These are phyloP conservation scores for Urosaurus nigricauda DNA, from an alignment of 2,797 vertebrate species.

Conservation along the genomic window DNA sequence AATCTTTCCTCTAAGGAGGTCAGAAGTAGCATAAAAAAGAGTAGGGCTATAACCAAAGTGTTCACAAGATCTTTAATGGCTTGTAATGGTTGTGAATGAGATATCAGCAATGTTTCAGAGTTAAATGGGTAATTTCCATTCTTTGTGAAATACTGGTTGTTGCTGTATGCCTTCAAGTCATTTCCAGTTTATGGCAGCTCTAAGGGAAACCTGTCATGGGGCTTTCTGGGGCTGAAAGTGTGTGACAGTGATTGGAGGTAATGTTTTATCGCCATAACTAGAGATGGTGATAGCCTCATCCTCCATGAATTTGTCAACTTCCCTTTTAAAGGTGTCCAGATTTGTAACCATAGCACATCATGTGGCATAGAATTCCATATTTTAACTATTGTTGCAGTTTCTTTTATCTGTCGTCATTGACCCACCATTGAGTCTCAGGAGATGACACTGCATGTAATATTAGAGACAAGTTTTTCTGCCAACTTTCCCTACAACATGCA, in stretches of 20 bases:
- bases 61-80: background rate
- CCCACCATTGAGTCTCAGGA: too few species aligned
- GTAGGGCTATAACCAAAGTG: background rate
- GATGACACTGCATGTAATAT: too few species aligned
- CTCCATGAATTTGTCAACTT: background rate
- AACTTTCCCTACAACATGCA: too few species aligned
- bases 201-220: too few species aligned
- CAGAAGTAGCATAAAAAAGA: background rate
- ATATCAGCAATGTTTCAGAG: background rate
- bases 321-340: background rate
- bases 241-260: too few species aligned
- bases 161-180: too few species aligned
- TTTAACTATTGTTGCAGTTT: background rate
- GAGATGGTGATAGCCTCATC: background rate
- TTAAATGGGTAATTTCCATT: background rate
- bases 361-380: background rate
- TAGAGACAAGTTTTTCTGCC: too few species aligned
- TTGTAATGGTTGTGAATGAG: background rate
- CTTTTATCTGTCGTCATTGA: too few species aligned
- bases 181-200: too few species aligned
- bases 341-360: background rate
- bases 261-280: too few species aligned
- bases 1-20: background rate
- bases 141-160: background rate
- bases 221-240: too few species aligned